Conservation (phyloP, 1,140 invertebrate species). For the Choristoneura fumiferana region DNA sequence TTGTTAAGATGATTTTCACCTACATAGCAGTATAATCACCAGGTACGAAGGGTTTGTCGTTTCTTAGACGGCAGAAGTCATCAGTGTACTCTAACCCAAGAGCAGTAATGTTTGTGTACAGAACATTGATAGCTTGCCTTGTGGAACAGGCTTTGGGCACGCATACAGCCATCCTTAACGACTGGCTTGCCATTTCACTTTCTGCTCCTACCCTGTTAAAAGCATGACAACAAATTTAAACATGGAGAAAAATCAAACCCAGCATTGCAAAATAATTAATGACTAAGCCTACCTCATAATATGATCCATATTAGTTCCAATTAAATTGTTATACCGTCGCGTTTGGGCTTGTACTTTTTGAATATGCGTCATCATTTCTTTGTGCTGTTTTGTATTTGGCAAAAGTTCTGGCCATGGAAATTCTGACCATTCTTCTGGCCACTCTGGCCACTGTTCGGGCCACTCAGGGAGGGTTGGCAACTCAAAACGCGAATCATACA, state of each 20-base stretch:
- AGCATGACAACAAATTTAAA: neutral
- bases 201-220: constrained; percentile 29
- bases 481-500: constrained; percentile 28
- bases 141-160: constrained; percentile 49
- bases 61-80: constrained; percentile 43
- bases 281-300: neutral
- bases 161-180: constrained; percentile 42
- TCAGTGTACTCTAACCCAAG: constrained; percentile 43
- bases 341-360: neutral
- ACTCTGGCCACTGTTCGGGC: neutral
- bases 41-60: constrained; percentile 52
- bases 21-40: constrained; percentile 45
- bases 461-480: constrained; percentile 15
- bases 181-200: neutral
- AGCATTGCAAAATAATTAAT: neutral
- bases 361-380: neutral
- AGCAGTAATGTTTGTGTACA: constrained; percentile 33
- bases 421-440: constrained; percentile 12
- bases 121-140: constrained; percentile 33
- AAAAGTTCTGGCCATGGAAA: constrained; percentile 19
- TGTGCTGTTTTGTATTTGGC: neutral
- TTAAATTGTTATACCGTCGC: neutral
- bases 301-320: neutral
- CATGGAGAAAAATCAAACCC: no score
- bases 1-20: constrained; percentile 23